Percentiles rank a stretch among this genome's conserved stretches.
phyloP scores from a whole-genome alignment of 2,888 invertebrate genomes.

The Antitype chi region DNA sequence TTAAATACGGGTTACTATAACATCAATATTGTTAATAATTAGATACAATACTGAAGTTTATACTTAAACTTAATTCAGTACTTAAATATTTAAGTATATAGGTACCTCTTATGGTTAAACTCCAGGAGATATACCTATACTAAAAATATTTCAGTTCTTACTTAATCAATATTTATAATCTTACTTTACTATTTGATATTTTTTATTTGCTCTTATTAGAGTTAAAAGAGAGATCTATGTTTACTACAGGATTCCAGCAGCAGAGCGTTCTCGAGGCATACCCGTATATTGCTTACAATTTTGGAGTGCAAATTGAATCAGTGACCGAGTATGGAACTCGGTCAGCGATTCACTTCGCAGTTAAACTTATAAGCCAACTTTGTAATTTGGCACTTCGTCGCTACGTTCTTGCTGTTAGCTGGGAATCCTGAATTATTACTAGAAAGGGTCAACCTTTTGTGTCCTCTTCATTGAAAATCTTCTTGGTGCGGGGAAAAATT shows the following conservation, averaged over 20 bases:
- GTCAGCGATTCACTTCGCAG: conserved; percentile 60
- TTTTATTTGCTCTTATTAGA: neutral
- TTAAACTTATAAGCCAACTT: conserved; percentile 75
- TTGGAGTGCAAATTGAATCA: conserved; percentile 63
- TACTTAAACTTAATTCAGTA: neutral
- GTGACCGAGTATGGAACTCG: conserved; percentile 59
- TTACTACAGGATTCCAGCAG: neutral
- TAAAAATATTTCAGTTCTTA: too few relatives aligned
- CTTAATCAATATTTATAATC: too few relatives aligned
- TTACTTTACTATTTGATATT: neutral
- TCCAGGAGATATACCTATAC: too few relatives aligned
- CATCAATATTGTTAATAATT: neutral
- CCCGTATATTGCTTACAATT: conserved; percentile 43
- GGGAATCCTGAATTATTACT: conserved; percentile 66
- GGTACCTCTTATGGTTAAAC: too few relatives aligned
- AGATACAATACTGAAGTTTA: neutral
- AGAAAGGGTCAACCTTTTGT: conserved; percentile 57
- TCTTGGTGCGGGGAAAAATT: conserved; percentile 34
- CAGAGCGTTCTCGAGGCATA: conserved; percentile 19
- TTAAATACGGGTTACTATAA: neutral
- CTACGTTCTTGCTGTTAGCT: conserved; percentile 47
- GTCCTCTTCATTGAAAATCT: conserved; percentile 39
- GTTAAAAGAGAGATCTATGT: neutral
- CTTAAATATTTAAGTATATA: too few relatives aligned
- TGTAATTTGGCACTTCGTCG: conserved; percentile 73